Percentiles rank a stretch among this genome's conserved stretches.
Evolutionary conservation across 2,888 invertebrate species (phyloP).

Genomic region (Choreutis nemorana): DNA sequence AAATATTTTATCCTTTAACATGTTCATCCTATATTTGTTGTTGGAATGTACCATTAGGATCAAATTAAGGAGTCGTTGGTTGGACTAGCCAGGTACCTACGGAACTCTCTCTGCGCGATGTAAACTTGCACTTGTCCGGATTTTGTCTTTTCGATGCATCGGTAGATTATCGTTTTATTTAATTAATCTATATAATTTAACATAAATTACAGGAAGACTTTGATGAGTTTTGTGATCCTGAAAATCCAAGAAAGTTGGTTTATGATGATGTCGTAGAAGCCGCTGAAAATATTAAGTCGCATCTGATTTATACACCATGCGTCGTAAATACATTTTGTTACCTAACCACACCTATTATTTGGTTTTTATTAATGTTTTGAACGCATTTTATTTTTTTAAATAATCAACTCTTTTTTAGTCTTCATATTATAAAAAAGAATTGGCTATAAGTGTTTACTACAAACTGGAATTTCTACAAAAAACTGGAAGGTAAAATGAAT

Average conservation of each 20-base stretch:
- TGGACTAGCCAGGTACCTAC: too few relatives aligned
- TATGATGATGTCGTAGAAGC: constrained; percentile 33
- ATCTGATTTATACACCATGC: constrained; percentile 28
- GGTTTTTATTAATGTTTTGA: too few relatives aligned
- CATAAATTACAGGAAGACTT: constrained; percentile 35
- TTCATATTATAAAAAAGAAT: constrained; percentile 31
- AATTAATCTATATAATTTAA: constrained; percentile 1
- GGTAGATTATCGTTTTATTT: too few relatives aligned
- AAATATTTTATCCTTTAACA: too few relatives aligned
- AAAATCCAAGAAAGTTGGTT: constrained; percentile 31
- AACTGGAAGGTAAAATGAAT: constrained; percentile 27
- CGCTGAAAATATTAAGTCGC: constrained; percentile 18
- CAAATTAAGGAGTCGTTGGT: too few relatives aligned
- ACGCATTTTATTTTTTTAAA: too few relatives aligned
- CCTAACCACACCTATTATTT: neutral
- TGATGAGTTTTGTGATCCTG: constrained; percentile 47
- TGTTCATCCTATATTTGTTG: too few relatives aligned
- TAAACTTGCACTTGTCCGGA: too few relatives aligned
- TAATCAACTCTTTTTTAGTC: constrained; percentile 29
- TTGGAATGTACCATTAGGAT: too few relatives aligned
- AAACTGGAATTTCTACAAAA: constrained; percentile 31
- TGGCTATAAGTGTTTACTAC: constrained; percentile 27
- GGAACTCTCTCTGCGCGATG: too few relatives aligned
- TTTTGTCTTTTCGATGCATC: too few relatives aligned
- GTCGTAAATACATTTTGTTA: constrained; percentile 21